Base-by-base conservation (phyloP, 2,888 invertebrate genomes). In the Mythimna vitellina region DNA sequence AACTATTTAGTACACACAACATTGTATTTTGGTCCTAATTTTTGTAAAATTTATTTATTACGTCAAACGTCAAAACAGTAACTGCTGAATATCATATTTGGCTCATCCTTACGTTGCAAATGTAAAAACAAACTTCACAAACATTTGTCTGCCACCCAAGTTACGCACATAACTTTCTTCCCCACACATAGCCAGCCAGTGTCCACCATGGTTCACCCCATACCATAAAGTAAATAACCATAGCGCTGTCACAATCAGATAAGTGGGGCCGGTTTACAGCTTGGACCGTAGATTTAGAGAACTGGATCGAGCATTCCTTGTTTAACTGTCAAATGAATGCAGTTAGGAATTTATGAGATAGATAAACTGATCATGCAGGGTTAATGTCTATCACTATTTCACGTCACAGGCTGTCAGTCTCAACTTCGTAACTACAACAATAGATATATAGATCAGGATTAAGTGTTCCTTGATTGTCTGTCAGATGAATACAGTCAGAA, bases 171-270 rank as follows among this genome's bases (percentile, higher is more conserved):
- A 58, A 65, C 51, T 60, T 72, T 64, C 62, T 20, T 60, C 60
- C 17, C 12, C 51, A 74, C 22, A 42, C 38, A 42, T 25, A 60
- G 6, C 70, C 66, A 81, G 80, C 81, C 82, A 81, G 67, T 83
- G 68, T 70, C 68, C 69, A 58, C 72, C 62, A 66, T 79, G 76
- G 81, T 84, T 77, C 81, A 83, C 83, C 77, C 80, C 76, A 83
- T 82, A 83, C 86, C 89, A 87, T 91, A 90, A 89, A 91, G 90
- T 92, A 93, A 93, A 93, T 92, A 92, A 91, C 90, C 90, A 90
- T 90, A 89, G 89, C 88, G 87, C 84, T 88, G 88, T 87, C 88
- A 90, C 91, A 92, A 93, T 93, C 93, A 91, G 92, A 93, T 93
- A 92, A 93, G 91, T 92, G 89, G 83, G 84, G 82, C 80, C 82